Conservation (phyloP, 2,797 vertebrate species). For the Muraenolepis orangiensis region DNA sequence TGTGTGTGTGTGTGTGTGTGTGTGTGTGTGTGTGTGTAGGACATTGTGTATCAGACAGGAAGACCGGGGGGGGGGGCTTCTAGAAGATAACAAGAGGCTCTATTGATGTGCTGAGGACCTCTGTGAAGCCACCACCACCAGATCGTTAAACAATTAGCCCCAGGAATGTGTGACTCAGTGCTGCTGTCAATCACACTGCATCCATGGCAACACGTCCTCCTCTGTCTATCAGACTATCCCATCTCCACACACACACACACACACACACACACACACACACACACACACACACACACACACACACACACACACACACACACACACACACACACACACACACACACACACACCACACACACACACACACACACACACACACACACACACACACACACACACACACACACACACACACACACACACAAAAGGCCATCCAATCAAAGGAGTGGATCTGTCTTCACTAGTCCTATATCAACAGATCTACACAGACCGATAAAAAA, state of each 20-base stretch:
- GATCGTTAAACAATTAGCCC: neutral
- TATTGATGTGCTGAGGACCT: neutral
- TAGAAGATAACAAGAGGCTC: conserved; percentile 13
- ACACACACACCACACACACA: neutral
- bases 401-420: conserved; percentile 4
- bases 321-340: too few species aligned
- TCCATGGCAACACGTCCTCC: neutral
- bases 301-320: too few species aligned
- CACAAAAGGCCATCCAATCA: neutral
- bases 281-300: neutral
- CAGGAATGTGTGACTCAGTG: neutral
- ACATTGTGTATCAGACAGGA: neutral
- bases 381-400: conserved; percentile 10
- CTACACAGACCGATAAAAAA: too few species aligned
- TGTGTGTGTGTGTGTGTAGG: too few species aligned
- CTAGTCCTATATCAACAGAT: too few species aligned
- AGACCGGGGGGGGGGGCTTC: conserved; percentile 16
- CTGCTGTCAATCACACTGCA: neutral
- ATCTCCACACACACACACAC: too few species aligned
- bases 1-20: neutral
- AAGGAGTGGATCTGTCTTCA: too few species aligned
- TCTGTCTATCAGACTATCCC: neutral
- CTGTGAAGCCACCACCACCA: neutral
- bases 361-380: neutral
- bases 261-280: neutral